phyloP scores from a whole-genome alignment of 1,140 invertebrate species.

The Bombus waltoni region DNA sequence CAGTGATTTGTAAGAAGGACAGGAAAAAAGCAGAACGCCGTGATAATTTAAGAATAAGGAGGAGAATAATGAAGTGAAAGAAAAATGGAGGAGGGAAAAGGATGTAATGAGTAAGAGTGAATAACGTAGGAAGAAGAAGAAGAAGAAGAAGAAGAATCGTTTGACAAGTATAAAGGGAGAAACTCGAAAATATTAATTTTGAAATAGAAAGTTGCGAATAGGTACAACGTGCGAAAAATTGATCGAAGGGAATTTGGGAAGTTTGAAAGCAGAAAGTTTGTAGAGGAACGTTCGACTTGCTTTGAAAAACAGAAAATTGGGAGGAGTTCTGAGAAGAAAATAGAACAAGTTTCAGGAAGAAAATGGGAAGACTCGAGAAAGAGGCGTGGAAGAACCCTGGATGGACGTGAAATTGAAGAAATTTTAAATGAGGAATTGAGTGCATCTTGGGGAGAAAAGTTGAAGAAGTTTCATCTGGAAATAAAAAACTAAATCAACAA shows the following conservation, averaged over 20 bases:
- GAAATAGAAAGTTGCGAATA: not conserved
- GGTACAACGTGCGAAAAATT: not conserved
- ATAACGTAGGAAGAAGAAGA: not conserved
- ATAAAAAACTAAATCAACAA: not conserved
- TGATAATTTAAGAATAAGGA: not conserved
- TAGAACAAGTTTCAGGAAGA: not conserved
- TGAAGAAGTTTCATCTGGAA: not conserved
- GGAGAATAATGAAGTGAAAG: not conserved
- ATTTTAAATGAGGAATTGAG: not conserved
- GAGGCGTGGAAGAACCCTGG: not conserved
- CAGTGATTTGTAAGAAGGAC: not conserved
- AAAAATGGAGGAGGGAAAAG: too few species aligned
- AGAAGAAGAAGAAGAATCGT: not conserved
- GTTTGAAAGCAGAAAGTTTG: not conserved
- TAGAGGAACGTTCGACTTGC: not conserved
- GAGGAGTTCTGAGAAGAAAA: not conserved
- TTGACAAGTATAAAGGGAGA: not conserved
- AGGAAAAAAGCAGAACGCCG: not conserved
- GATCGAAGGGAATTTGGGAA: not conserved
- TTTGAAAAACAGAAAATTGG: too few species aligned
- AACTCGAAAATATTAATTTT: not conserved
- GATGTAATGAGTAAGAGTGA: not conserved
- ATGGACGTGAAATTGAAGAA: not conserved
- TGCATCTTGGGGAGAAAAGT: not conserved
- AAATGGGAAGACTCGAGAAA: not conserved